Evolutionary conservation across 2,113 vertebrate genomes (phyloP).

Genomic region (Toxotes jaculatrix): DNA sequence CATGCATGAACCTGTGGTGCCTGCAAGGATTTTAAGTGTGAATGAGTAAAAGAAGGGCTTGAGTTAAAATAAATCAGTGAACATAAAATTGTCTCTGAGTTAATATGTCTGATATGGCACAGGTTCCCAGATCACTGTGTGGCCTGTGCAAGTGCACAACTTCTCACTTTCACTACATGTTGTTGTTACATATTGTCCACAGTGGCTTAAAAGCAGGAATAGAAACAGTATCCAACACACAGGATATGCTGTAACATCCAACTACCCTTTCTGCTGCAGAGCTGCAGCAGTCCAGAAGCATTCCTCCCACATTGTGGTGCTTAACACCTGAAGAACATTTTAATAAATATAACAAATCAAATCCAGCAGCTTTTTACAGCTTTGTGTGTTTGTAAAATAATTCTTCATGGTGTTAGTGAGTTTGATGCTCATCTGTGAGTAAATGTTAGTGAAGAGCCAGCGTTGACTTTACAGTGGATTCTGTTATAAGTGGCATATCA

Average conservation of each 20-base stretch:
- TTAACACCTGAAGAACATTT: background rate
- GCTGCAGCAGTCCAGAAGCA: background rate
- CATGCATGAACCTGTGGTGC: constrained; percentile 55
- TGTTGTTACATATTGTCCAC: background rate
- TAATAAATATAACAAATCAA: background rate
- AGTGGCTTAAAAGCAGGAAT: constrained; percentile 17
- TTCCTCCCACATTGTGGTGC: background rate
- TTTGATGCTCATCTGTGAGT: background rate
- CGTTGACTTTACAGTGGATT: background rate
- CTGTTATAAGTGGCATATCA: background rate
- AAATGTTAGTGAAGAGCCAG: background rate
- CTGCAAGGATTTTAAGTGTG: constrained; percentile 62
- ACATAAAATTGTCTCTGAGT: constrained; percentile 14
- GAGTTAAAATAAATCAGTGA: constrained; percentile 68
- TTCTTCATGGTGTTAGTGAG: too few relatives aligned
- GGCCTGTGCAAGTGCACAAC: background rate
- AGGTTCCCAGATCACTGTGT: background rate
- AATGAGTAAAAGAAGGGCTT: constrained; percentile 58
- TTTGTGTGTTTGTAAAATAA: background rate
- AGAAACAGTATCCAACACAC: constrained; percentile 25
- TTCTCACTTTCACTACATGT: constrained; percentile 40
- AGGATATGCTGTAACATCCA: constrained; percentile 12
- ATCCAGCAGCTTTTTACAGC: background rate
- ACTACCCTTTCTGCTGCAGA: background rate
- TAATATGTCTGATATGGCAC: background rate